Conservation (phyloP, 2,113 vertebrate species). For the Dromiciops gliroides region DNA sequence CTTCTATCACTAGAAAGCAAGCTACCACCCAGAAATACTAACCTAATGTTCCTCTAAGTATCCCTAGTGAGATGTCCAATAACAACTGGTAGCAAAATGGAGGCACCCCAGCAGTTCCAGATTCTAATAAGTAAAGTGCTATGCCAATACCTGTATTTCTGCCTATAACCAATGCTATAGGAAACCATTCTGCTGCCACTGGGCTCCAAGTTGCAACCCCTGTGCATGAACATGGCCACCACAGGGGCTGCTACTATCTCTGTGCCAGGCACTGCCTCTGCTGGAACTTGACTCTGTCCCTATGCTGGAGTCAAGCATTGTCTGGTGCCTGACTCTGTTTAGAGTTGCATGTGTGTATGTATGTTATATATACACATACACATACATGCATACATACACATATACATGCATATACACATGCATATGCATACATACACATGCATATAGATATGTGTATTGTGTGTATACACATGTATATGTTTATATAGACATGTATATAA, state of each 20-base stretch:
- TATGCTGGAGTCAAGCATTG: background rate
- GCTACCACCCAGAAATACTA: background rate
- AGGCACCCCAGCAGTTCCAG: background rate
- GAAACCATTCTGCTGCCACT: background rate
- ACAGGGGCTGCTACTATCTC: background rate
- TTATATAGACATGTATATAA: too few species aligned
- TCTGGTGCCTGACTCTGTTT: background rate
- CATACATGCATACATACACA: background rate
- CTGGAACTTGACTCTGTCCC: background rate
- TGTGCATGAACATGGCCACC: background rate
- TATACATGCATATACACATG: background rate
- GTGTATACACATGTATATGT: too few species aligned
- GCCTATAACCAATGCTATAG: too few species aligned
- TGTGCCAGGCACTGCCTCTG: background rate
- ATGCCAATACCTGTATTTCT: background rate
- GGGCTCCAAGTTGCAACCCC: background rate
- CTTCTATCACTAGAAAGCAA: background rate
- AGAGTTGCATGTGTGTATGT: too few species aligned
- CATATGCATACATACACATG: too few species aligned
- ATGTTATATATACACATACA: background rate
- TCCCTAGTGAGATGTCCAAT: background rate
- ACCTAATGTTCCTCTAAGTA: background rate
- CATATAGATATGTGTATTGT: too few species aligned
- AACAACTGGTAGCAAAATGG: background rate
- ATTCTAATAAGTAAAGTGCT: background rate